Evolutionary conservation across 2,888 invertebrate species (phyloP), one percentile per base, ranked within the genome.

Genomic region (Scaptomyza cyrtandrae): DNA sequence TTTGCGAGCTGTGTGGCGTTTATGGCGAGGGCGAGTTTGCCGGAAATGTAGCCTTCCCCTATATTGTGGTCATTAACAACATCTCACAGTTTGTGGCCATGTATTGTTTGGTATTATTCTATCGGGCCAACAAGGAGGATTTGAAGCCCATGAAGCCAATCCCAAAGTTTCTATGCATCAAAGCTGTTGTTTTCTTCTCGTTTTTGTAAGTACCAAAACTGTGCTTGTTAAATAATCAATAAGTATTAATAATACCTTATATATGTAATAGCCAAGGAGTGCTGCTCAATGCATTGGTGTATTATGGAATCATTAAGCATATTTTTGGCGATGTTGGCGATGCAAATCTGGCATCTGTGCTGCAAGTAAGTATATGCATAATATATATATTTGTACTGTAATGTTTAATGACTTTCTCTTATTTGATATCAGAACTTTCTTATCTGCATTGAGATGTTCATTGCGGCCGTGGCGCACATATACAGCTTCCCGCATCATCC

Each of bases 381-480:
- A 7, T 14, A 27, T 33, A 13, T 11, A 7, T 39, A 13, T n/a
- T 6, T 46, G 2, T 24, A 33, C 19, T 53, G 6, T 13, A 37
- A 6, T 7, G 10, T 45, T 37, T 10, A 55, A 19, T 19, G 6
- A n/a, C 5, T 13, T 11, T 55, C 6, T 14, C 4, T n/a, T 16
- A 1, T 50, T n/a, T 14, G 3, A 1, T 68, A 39, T 16, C 93
- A 98, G 96, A 97, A 99, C 93, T 98, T 99, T 92, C 93, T 98
- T 60, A 98, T 99, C 80, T 99, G 99, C 91, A 97, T 99, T 89
- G 99, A 99, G 93, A 99, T 99, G 99, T 98, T 98, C 91, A 91
- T 98, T 85, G 98, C 98, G 27, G 98, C 98, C 1, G 95, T 98
- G 27, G 98, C 98, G 0, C 98, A 99, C 92, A 97, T 98, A 91